Evolutionary conservation across 2,888 invertebrate species (phyloP), one percentile per base, ranked within the genome.

Genomic region (Drosophila subquinaria): DNA sequence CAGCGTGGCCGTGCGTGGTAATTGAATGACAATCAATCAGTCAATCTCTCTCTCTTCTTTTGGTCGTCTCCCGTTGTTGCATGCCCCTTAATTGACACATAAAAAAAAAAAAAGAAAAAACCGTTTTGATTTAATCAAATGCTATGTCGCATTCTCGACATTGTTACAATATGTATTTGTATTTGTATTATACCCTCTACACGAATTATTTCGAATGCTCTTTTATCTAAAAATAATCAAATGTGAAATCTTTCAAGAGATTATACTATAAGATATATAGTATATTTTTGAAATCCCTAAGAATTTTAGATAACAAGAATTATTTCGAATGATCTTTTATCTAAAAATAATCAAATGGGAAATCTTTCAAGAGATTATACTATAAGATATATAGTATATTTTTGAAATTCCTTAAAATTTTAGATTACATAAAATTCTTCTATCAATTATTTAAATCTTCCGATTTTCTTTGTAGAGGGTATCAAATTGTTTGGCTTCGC

Each of bases 1-100:
- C 93, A 95, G 95, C 84, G 96, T 96, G 81, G 85, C 82, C 61
- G 84, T 87, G 74, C 84, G 88, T 71, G 83, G 83, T 86, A 82
- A 83, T 83, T 82, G 70, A 67, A 45, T 52, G 38, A 40, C 43
- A 27, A 17, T 17, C 36, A 27, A 38, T 35, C 20, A 50, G 33
- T 50, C 48, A n/a, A n/a, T 56, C 47, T 27, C 9, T 52, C 9
- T 52, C 50, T 51, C 15, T 66, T 66, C 4, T 63, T 57, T 60
- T 69, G 38, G 45, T 47, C 27, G 43, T 42, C 61, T 65, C 61
- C 59, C 47, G 30, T 68, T 61, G 57, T 71, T 79, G 80, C 77
- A 79, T 76, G 78, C 66, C 73, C 45, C 61, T 57, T 15, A 38
- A 47, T 36, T 45, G 40, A 40, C 20, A 43, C 33, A 38, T 6